phyloP scores from a whole-genome alignment of 1,140 invertebrate genomes.

The Apocrypta bakeri region DNA sequence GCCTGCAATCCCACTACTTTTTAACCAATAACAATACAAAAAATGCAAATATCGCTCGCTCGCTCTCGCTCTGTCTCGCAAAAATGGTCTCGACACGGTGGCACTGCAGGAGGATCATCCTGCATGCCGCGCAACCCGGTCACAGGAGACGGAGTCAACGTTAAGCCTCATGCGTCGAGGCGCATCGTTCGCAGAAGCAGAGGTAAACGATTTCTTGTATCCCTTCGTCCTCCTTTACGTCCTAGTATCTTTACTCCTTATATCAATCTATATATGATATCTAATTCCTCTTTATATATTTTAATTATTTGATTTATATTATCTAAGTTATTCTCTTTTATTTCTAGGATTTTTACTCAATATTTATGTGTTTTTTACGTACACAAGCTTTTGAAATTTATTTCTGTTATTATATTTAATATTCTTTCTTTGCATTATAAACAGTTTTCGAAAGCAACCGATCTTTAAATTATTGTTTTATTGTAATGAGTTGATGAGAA shows the following conservation, averaged over 20 bases:
- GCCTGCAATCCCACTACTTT: background rate
- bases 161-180: constrained; percentile 64
- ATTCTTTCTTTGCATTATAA: background rate
- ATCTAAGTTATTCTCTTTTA: background rate
- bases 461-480: background rate
- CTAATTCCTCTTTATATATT: background rate
- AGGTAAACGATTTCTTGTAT: constrained; percentile 63
- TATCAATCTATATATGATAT: background rate
- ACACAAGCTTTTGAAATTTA: background rate
- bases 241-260: background rate
- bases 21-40: background rate
- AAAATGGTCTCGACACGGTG: constrained; percentile 47
- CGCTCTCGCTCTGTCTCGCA: constrained; percentile 23
- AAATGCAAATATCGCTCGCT: constrained; percentile 38
- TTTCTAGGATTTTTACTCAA: background rate
- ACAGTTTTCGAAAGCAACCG: background rate
- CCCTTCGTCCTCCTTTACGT: constrained; percentile 12
- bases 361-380: background rate
- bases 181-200: constrained; percentile 69
- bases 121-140: constrained; percentile 75
- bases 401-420: background rate
- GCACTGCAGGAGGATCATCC: constrained; percentile 70
- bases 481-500: background rate
- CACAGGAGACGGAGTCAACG: constrained; percentile 76
- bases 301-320: background rate